Evolutionary conservation across 1,140 invertebrate species (phyloP), one percentile per base, ranked within the genome.

Genomic region (Drosophila jambulina): DNA sequence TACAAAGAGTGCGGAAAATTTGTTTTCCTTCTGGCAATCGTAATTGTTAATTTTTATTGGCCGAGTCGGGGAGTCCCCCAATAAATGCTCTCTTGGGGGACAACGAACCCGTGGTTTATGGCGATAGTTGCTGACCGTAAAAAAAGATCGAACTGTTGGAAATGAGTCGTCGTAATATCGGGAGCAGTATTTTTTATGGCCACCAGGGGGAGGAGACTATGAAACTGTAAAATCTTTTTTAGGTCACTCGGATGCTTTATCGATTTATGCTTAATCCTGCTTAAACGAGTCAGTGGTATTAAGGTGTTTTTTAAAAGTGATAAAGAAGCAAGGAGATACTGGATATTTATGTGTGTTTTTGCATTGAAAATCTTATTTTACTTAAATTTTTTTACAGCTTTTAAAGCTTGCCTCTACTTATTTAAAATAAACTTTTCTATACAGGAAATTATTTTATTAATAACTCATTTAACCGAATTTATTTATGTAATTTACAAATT

Each of bases 41-140:
- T 68, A 86, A 88, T 83, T 64, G 84, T 80, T 80, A 65, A 69
- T 67, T 88, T 86, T 86, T 77, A 83, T 82, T 86, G 61, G 19
- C 56, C 56, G 13, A 43, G n/a, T 43, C 19, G n/a, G 46, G 64
- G 43, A 34, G 53, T 42, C 54, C 29, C 42, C 27, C 25, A 12
- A 40, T 42, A 59, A 71, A 71, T 40, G n/a, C 23, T 49, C 48
- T 51, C n/a, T 27, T 29, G 15, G 36, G 43, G 65, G 75, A 64
- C 83, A 83, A 57, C 51, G 70, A 79, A 71, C 82, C 67, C 56
- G 8, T 45, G 29, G 51, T 78, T 86, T 75, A 79, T 79, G 68
- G 53, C 49, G 78, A 80, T 78, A 86, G 78, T 78, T 45, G 38
- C 48, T 42, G 63, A 59, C 54, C 13, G 67, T 57, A 29, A 34